Percentiles rank a stretch among this genome's conserved stretches.
These are phyloP conservation scores for Drosophila aff. DNA, from an alignment of 1,140 invertebrate species.

Conservation along the genomic window DNA sequence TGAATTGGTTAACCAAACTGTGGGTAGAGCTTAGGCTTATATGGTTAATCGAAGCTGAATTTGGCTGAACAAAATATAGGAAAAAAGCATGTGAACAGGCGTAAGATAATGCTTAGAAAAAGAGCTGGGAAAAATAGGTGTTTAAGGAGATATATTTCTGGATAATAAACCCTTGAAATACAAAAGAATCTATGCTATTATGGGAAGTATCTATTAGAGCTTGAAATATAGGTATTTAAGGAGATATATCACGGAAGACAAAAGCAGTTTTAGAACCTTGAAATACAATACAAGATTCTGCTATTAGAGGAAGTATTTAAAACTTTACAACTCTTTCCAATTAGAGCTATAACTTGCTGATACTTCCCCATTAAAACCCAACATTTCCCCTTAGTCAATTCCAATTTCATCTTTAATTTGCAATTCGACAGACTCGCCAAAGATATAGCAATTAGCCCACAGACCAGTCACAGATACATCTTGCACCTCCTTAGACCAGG, in stretches of 20 bases:
- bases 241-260: too few relatives aligned
- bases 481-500: not conserved
- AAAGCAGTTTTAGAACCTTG: too few relatives aligned
- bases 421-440: not conserved
- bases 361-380: not conserved
- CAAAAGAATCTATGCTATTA: not conserved
- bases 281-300: too few relatives aligned
- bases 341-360: not conserved
- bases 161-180: not conserved
- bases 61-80: slow-evolving; percentile 1
- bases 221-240: too few relatives aligned
- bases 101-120: not conserved
- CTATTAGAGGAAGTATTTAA: not conserved
- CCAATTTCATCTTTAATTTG: not conserved
- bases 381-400: not conserved
- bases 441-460: slow-evolving; percentile 39
- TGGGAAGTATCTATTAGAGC: not conserved
- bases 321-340: not conserved
- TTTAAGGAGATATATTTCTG: not conserved
- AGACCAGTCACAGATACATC: slow-evolving; percentile 20
- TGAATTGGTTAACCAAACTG: slow-evolving; percentile 12
- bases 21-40: slow-evolving; percentile 13
- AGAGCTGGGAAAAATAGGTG: not conserved
- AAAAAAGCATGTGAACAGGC: slow-evolving; percentile 2
- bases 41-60: slow-evolving; percentile 33